These are phyloP conservation scores for Leucania comma DNA, from an alignment of 2,888 invertebrate species.

Conservation along the genomic window DNA sequence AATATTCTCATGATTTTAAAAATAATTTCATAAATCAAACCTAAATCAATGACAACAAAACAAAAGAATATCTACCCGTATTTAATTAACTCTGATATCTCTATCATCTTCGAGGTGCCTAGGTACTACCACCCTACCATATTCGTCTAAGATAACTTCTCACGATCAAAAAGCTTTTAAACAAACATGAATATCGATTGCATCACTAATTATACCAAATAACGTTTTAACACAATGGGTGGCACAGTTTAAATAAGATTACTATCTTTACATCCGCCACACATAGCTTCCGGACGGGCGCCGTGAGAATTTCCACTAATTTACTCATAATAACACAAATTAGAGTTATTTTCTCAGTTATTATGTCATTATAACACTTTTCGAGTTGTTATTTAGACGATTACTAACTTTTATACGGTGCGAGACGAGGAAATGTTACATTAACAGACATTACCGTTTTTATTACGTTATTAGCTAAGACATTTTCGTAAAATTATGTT, in stretches of 20 bases:
- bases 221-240: slow-evolving; percentile 63
- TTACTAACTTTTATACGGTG: slow-evolving; percentile 42
- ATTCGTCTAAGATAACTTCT: slow-evolving; percentile 52
- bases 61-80: slow-evolving; percentile 15
- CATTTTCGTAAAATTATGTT: slow-evolving; percentile 21
- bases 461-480: slow-evolving; percentile 30
- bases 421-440: slow-evolving; percentile 45
- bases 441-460: slow-evolving; percentile 59
- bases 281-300: slow-evolving; percentile 58
- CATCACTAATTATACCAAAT: slow-evolving; percentile 66
- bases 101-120: slow-evolving; percentile 9
- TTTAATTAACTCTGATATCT: slow-evolving; percentile 41
- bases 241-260: slow-evolving; percentile 64
- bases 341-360: slow-evolving; percentile 58
- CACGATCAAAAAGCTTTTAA: slow-evolving; percentile 62
- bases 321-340: slow-evolving; percentile 50
- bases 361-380: slow-evolving; percentile 65
- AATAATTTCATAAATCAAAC: not conserved
- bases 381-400: slow-evolving; percentile 36
- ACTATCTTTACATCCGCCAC: slow-evolving; percentile 59
- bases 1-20: not conserved
- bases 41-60: slow-evolving; percentile 17
- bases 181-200: slow-evolving; percentile 69
- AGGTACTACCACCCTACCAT: slow-evolving; percentile 16
- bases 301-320: slow-evolving; percentile 62